Percentiles rank a stretch among this genome's conserved stretches.
phyloP scores from a whole-genome alignment of 2,888 invertebrate genomes.

The Cephalotes varians region DNA sequence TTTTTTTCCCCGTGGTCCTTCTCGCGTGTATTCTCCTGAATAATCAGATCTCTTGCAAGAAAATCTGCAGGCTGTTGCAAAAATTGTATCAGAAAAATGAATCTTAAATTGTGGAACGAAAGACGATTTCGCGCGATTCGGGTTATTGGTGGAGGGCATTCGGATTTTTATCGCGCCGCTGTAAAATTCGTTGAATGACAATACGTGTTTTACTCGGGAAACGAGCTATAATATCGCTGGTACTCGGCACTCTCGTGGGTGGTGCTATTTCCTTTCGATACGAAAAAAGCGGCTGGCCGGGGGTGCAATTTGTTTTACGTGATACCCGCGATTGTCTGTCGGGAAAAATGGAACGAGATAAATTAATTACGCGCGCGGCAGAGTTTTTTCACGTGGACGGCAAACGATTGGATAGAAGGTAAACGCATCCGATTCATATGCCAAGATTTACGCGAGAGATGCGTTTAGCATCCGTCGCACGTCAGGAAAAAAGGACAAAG shows the following conservation, averaged over 20 bases:
- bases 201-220: slow-evolving; percentile 79
- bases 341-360: slow-evolving; percentile 3
- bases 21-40: background rate
- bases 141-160: background rate
- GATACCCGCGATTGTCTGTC: slow-evolving; percentile 43
- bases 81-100: slow-evolving; percentile 43
- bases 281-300: slow-evolving; percentile 24
- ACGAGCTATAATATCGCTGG: slow-evolving; percentile 67
- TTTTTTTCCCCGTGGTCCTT: background rate
- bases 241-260: slow-evolving; percentile 14
- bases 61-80: background rate
- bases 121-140: background rate
- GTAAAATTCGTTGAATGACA: slow-evolving; percentile 82
- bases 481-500: background rate
- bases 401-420: background rate
- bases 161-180: slow-evolving; percentile 44
- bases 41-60: background rate
- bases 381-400: background rate
- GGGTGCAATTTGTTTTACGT: slow-evolving; percentile 55
- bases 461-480: background rate
- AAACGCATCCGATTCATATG: background rate
- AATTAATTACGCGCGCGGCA: slow-evolving; percentile 41
- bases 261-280: slow-evolving; percentile 65
- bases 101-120: background rate
- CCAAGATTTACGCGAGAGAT: slow-evolving; percentile 21